Conservation (phyloP, 2,888 invertebrate genomes). For the Epicampocera succincta region DNA sequence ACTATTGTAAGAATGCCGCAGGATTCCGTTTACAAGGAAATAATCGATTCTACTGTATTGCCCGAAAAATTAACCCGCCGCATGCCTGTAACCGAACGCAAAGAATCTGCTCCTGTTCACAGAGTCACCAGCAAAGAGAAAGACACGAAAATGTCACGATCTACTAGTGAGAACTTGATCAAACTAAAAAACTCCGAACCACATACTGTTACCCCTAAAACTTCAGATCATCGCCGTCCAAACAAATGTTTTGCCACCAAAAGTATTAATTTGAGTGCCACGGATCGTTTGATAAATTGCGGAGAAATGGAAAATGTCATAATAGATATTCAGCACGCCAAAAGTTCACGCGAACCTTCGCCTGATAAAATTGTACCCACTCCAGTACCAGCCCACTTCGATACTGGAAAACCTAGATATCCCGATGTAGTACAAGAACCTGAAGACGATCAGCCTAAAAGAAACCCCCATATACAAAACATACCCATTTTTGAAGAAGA, state of each 20-base stretch:
- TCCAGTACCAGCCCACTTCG: conserved; percentile 83
- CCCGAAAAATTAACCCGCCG: conserved; percentile 74
- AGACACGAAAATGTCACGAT: conserved; percentile 83
- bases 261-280: conserved; percentile 82
- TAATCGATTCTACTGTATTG: conserved; percentile 57
- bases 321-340: conserved; percentile 87
- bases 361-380: conserved; percentile 88
- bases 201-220: conserved; percentile 69
- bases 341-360: conserved; percentile 89
- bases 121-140: conserved; percentile 81
- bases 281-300: conserved; percentile 82
- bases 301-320: conserved; percentile 84
- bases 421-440: conserved; percentile 90
- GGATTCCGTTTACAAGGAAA: conserved; percentile 55
- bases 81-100: conserved; percentile 80
- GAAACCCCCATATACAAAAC: conserved; percentile 81
- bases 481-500: conserved; percentile 84
- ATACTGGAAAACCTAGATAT: conserved; percentile 85
- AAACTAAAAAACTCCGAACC: conserved; percentile 80
- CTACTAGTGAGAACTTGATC: conserved; percentile 84
- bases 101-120: conserved; percentile 81
- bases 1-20: conserved; percentile 55
- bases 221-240: conserved; percentile 75
- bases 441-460: conserved; percentile 84
- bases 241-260: conserved; percentile 83